A percentile compares a stretch with the other conserved stretches of the same genome.
Conservation (phyloP, 1,140 invertebrate genomes). For the Drosophila pseudoananassae region DNA sequence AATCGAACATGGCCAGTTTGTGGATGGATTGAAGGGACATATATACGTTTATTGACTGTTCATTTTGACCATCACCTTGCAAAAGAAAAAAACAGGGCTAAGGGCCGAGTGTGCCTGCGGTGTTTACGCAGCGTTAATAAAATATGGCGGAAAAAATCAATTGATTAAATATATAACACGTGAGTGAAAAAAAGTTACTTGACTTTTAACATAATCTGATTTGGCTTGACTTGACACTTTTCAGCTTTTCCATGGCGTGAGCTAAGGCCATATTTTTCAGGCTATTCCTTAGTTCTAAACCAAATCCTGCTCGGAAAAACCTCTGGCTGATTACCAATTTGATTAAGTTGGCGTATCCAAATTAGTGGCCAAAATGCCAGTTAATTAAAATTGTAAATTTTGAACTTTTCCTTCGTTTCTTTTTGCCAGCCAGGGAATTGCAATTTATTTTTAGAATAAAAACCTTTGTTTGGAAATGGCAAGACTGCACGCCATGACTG, state of each 20-base stretch:
- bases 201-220: not conserved
- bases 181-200: not conserved
- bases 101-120: constrained; percentile 8
- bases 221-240: not conserved
- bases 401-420: constrained; percentile 57
- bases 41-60: constrained; percentile 22
- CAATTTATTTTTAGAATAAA: constrained; percentile 32
- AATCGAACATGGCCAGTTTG: constrained; percentile 16
- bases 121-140: constrained; percentile 66
- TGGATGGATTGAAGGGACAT: not conserved
- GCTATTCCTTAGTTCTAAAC: not conserved
- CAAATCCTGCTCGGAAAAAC: not conserved
- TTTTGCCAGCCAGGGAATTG: constrained; percentile 34
- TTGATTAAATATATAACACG: constrained; percentile 67
- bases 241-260: constrained; percentile 1
- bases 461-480: constrained; percentile 42
- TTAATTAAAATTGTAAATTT: constrained; percentile 80
- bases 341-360: constrained; percentile 30
- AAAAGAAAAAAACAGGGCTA: not conserved
- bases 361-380: constrained; percentile 57
- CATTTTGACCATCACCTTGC: constrained; percentile 31
- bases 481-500: constrained; percentile 47
- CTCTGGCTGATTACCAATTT: constrained; percentile 15
- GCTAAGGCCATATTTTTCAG: not conserved
- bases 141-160: constrained; percentile 65